These are phyloP conservation scores for Achroia grisella DNA, from an alignment of 1,140 invertebrate species.

Conservation along the genomic window DNA sequence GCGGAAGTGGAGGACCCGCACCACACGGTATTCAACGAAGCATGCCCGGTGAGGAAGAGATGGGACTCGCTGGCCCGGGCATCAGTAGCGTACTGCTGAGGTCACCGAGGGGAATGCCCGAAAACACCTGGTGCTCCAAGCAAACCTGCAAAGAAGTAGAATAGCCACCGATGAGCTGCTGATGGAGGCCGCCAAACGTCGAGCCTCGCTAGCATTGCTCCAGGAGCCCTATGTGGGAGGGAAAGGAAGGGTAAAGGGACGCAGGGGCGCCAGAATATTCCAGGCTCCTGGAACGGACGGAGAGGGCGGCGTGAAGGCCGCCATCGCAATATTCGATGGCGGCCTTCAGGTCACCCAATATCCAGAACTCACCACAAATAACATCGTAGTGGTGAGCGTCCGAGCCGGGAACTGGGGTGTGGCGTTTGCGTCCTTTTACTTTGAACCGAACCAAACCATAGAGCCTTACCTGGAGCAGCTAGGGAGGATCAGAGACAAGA, in stretches of 20 bases:
- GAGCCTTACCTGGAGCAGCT: no score
- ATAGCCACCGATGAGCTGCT: neutral
- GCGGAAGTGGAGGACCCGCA: neutral
- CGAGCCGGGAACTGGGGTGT: neutral
- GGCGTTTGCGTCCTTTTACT: no score
- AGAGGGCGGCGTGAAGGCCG: slow-evolving; percentile 5
- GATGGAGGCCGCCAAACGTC: neutral
- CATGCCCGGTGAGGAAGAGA: neutral
- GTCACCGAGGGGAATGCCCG: neutral
- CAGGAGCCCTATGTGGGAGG: slow-evolving; percentile 6
- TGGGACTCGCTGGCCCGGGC: no score
- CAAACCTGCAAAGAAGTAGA: slow-evolving; percentile 1
- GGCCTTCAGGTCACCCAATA: slow-evolving; percentile 1
- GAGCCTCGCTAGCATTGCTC: neutral
- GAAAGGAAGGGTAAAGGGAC: neutral
- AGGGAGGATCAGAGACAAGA: neutral
- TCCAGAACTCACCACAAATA: slow-evolving; percentile 5
- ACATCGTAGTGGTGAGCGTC: no score
- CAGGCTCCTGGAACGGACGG: neutral
- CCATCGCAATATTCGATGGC: slow-evolving; percentile 9
- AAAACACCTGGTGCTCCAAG: neutral
- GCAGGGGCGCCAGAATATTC: slow-evolving; percentile 3
- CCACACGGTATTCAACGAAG: neutral
- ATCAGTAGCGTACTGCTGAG: slow-evolving; percentile 3
- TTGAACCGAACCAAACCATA: no score